Evolutionary conservation across 2,113 vertebrate species (phyloP).

Genomic region (Pangasianodon gigas): DNA sequence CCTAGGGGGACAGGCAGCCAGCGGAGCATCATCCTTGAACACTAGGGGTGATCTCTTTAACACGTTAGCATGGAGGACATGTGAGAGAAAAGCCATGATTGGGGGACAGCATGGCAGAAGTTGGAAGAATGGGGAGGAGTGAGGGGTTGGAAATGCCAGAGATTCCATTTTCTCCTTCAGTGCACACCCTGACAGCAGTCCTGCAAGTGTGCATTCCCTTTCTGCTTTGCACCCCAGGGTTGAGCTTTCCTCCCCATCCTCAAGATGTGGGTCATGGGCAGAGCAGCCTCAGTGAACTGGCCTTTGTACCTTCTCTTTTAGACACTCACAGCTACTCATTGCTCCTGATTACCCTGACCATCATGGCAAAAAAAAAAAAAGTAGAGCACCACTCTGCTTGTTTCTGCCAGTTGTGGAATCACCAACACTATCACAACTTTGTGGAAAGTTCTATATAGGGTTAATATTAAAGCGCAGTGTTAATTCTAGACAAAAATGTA

Average conservation of each 20-base stretch:
- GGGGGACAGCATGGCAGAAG: constrained; percentile 30
- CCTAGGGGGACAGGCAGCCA: constrained; percentile 50
- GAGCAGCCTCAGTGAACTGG: constrained; percentile 70
- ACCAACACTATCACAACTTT: background rate
- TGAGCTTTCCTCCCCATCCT: constrained; percentile 66
- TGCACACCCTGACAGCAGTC: constrained; percentile 73
- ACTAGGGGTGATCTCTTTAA: constrained; percentile 51
- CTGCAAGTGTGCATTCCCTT: constrained; percentile 69
- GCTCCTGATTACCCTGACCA: constrained; percentile 74
- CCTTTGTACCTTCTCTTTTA: constrained; percentile 69
- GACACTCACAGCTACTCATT: constrained; percentile 71
- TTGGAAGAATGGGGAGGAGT: constrained; percentile 50
- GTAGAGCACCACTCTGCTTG: constrained; percentile 36
- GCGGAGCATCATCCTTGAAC: constrained; percentile 47
- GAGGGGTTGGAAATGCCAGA: constrained; percentile 53
- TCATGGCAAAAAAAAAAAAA: constrained; percentile 29
- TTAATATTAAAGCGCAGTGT: background rate
- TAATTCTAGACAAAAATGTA: background rate
- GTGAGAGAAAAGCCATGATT: constrained; percentile 47
- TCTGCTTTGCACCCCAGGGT: constrained; percentile 39
- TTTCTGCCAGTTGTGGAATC: background rate
- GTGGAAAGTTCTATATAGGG: background rate
- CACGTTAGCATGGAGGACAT: constrained; percentile 45
- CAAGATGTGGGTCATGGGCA: constrained; percentile 71
- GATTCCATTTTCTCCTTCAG: constrained; percentile 72